phyloP scores from a whole-genome alignment of 2,888 invertebrate genomes.

The Aricia artaxerxes region DNA sequence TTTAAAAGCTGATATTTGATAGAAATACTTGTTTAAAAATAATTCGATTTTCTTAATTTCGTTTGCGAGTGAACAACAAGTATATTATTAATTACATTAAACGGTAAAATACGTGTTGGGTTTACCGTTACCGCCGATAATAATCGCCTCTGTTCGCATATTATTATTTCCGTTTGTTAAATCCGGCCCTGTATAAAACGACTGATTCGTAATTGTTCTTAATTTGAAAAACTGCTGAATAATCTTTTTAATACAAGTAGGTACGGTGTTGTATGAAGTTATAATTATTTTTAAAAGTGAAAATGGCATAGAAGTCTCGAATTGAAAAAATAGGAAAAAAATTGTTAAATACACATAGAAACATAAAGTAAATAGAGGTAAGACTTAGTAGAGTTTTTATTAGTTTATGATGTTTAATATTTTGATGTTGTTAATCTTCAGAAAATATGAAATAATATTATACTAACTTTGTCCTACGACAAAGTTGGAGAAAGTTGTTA shows the following conservation, averaged over 20 bases:
- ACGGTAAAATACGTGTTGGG: not conserved
- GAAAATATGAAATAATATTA: no score
- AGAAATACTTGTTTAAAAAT: not conserved
- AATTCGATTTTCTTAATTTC: not conserved
- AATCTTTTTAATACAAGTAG: not conserved
- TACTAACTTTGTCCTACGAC: not conserved
- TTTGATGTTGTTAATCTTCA: no score
- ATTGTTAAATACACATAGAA: no score
- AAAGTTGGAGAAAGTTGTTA: not conserved
- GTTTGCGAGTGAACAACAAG: constrained; percentile 14
- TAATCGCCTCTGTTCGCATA: constrained; percentile 9
- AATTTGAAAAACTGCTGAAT: not conserved
- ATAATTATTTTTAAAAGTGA: no score
- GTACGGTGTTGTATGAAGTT: no score
- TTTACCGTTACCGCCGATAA: constrained; percentile 10
- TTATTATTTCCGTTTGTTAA: constrained; percentile 7
- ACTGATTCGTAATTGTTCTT: not conserved
- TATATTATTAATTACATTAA: constrained; percentile 15
- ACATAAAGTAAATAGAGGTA: no score
- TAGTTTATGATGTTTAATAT: no score
- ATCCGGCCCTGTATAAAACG: not conserved
- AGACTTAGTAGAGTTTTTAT: no score
- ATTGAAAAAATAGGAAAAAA: no score
- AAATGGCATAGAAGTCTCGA: no score
- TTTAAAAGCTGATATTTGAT: not conserved